Base-by-base conservation (phyloP, 1,140 invertebrate genomes). In the Limonius californicus region DNA sequence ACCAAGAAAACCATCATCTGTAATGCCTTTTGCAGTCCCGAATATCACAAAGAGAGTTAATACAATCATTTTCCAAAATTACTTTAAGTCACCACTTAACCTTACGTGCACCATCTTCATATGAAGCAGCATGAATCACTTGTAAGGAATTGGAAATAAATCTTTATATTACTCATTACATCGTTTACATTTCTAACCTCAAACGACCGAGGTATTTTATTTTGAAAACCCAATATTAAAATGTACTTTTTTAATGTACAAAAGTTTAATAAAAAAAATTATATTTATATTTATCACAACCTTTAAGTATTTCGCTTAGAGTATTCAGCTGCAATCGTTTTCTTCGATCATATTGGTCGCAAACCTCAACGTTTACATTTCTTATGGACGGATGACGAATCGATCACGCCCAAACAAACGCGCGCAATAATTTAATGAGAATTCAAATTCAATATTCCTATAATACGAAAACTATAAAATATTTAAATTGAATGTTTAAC, bases 341-440 rank as follows among this genome's bases (percentile, higher is more conserved):
- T 14, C 2, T 6, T 6, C 35, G n/a, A 4, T 27, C 9, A 27
- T n/a, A n/a, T n/a, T n/a, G n/a, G n/a, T n/a, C n/a, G n/a, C n/a
- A n/a, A n/a, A n/a, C n/a, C n/a, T n/a, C n/a, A 39, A 39, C 35
- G n/a, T 12, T 39, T 6, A 12, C 35, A 39, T 39, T 39, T 39
- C n/a, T 39, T 39, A 32, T 12, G 20, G 45, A 21, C 45, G 45
- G 20, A 50, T 50, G 45, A 50, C 45, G 45, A 50, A 50, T 50
- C 45, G 45, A 50, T 50, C 16, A 50, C 45, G 45, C 45, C 45
- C 45, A 19, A 4, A 11, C 2, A 19, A 6, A 4, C 20, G 45
- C 45, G 45, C 45, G 35, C 35, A 39, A 39, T 39, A 4, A 32
- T 32, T 32, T 32, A n/a, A n/a, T n/a, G n/a, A n/a, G n/a, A n/a